phyloP scores from a whole-genome alignment of 2,113 vertebrate genomes.

The Buteo buteo region DNA sequence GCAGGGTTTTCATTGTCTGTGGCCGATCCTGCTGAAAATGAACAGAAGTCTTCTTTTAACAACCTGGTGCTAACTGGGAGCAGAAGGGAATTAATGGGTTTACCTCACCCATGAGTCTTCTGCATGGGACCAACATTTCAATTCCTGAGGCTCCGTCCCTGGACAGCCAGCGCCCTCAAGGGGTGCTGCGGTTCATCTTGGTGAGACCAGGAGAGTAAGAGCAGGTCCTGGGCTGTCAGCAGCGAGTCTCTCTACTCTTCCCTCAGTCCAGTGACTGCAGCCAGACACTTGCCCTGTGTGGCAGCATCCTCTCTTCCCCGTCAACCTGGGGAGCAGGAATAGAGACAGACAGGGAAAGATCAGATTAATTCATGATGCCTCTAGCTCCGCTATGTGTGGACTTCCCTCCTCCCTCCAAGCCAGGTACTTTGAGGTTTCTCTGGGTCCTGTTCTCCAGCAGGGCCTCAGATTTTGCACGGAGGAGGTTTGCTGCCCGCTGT shows the following conservation, averaged over 20 bases:
- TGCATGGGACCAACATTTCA: not conserved
- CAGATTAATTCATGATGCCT: not conserved
- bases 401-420: not conserved
- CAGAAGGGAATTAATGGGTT: not conserved
- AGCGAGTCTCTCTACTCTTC: not conserved
- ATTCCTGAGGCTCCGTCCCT: not conserved
- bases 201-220: not conserved
- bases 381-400: too few relatives aligned
- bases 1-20: not conserved
- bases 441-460: not conserved
- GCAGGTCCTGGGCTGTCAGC: not conserved
- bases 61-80: not conserved
- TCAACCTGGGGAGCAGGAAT: not conserved
- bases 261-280: not conserved
- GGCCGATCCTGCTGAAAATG: not conserved
- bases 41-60: not conserved
- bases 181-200: not conserved
- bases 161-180: not conserved
- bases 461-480: not conserved
- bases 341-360: not conserved
- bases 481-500: not conserved
- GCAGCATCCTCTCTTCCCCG: not conserved
- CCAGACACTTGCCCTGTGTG: not conserved
- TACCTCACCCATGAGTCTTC: not conserved
- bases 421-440: not conserved